Evolutionary conservation across 2,113 vertebrate genomes (phyloP), one percentile per base, ranked within the genome.

Genomic region (Thoracochromis brauschi): DNA sequence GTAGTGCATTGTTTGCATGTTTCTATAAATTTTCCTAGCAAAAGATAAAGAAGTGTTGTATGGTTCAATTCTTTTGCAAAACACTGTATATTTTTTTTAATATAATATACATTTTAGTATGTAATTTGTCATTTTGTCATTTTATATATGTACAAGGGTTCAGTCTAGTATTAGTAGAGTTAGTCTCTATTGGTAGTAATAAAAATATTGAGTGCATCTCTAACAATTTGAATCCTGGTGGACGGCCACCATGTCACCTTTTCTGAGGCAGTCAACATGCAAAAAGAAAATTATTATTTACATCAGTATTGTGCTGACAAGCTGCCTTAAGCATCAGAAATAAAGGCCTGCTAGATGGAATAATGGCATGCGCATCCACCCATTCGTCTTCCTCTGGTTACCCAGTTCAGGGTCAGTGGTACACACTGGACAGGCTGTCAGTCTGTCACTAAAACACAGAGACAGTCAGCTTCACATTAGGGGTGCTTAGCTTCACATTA

Each of bases 11-110:
- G 58, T 63, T 63, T 63, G 60, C 3, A 38, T 5, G 19, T 38
- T 38, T 65, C 33, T 5, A 65, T 38, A 65, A 13, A 2, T 8
- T 21, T 8, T 1, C 33, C 60, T 21, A 38, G 0, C 33, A 65
- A 38, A 65, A 13, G 10, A 13, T 65, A 38, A 21, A 65, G 1
- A 38, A 21, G 19, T 38, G 60, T 35, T 35, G 60, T 3, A 35
- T n/a, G 31, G 9, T 12, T 35, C 58, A 63, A 63, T 63, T 35
- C 10, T 65, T 65, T 38, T 65, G 60, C 19, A 38, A 13, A 65
- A 4, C 33, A 38, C 17, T 65, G 31, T 21, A 65, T n/a, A 0
- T 65, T 3, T 31, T 2, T 63, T n/a, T 38, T 0, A 0, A 33
- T n/a, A 0, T 38, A 38, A 21, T 13, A n/a, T 65, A 65, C 33